phyloP scores from a whole-genome alignment of 2,888 invertebrate species.

The Eupeodes latifasciatus region DNA sequence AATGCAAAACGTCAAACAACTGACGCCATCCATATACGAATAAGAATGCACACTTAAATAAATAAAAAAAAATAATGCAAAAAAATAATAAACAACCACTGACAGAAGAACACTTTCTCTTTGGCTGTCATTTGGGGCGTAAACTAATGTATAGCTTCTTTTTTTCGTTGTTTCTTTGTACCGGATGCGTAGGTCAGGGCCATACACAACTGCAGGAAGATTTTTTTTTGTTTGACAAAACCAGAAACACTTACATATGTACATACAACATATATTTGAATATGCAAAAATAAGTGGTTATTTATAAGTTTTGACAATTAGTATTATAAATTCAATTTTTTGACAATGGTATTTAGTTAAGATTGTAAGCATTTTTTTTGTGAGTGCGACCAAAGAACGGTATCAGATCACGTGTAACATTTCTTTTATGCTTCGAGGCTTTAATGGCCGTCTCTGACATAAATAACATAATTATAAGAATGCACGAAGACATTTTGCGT shows the following conservation, averaged over 20 bases:
- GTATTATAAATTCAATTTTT: background rate
- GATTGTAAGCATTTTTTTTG: background rate
- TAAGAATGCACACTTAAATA: slow-evolving; percentile 10
- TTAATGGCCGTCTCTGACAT: too few species aligned
- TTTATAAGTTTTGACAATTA: background rate
- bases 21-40: slow-evolving; percentile 18
- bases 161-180: background rate
- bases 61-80: background rate
- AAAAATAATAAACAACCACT: slow-evolving; percentile 19
- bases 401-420: too few species aligned
- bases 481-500: too few species aligned
- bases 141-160: background rate
- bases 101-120: slow-evolving; percentile 63
- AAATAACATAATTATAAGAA: too few species aligned
- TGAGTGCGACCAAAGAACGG: too few species aligned
- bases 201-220: slow-evolving; percentile 39
- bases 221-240: slow-evolving; percentile 15
- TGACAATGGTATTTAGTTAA: background rate
- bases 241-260: background rate
- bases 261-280: background rate
- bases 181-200: slow-evolving; percentile 54
- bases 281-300: background rate
- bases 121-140: slow-evolving; percentile 27
- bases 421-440: too few species aligned
- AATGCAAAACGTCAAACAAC: slow-evolving; percentile 56